phyloP scores from a whole-genome alignment of 2,888 invertebrate species.

The Azorinus chamasolen region DNA sequence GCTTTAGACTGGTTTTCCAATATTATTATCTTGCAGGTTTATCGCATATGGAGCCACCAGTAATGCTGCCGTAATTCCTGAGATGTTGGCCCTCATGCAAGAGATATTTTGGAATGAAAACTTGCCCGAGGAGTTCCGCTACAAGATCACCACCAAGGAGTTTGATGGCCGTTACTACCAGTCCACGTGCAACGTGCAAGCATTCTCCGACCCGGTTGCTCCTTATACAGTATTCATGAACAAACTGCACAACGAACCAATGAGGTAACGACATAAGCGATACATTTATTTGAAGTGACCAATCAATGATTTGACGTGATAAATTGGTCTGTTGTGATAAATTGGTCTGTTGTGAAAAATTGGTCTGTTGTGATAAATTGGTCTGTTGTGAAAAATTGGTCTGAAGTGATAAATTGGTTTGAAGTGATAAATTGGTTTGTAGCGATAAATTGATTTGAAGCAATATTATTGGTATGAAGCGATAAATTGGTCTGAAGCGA shows the following conservation, averaged over 20 bases:
- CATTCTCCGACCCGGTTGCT: conserved; percentile 73
- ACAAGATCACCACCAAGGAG: conserved; percentile 70
- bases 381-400: no score
- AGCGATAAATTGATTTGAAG: no score
- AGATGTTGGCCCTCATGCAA: conserved; percentile 73
- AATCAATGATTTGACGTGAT: no score
- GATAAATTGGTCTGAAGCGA: no score
- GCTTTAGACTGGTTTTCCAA: not conserved
- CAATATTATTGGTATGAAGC: no score
- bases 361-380: no score
- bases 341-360: no score
- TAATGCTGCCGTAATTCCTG: conserved; percentile 65
- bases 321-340: no score
- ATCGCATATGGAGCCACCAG: conserved; percentile 72
- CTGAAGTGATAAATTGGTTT: no score
- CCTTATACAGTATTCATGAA: conserved; percentile 68
- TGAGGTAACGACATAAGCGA: no score
- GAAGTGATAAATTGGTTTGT: no score
- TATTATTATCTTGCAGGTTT: conserved; percentile 64
- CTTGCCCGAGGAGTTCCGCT: conserved; percentile 60
- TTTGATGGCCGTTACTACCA: conserved; percentile 77
- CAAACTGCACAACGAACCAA: conserved; percentile 46
- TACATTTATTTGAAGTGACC: no score
- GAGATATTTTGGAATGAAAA: conserved; percentile 71
- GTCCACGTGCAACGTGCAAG: conserved; percentile 76